Evolutionary conservation across 2,113 vertebrate genomes (phyloP), one percentile per base, ranked within the genome.

Genomic region (Lophius piscatorius): DNA sequence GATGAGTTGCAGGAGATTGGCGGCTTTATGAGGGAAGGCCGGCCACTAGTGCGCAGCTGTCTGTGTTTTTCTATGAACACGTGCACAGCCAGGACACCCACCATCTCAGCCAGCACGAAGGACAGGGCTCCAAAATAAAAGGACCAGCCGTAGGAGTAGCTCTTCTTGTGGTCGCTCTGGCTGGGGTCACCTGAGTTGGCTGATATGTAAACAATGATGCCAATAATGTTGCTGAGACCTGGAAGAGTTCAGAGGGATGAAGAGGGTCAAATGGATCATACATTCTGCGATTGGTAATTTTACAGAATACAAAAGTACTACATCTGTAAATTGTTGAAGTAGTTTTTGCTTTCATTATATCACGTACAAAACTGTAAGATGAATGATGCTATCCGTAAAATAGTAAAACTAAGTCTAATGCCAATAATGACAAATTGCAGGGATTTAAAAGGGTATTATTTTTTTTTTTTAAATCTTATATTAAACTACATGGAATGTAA

Each of bases 191-290:
- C 96, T 0, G 97, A 94, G 14, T 96, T 98, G 55, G 97, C 95
- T 0, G 97, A 98, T 89, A 99, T 99, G 91, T 98, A 99, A 33
- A 99, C 97, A 3, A 99, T 99, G 70, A 99, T 98, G 74, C 97
- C 97, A 0, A 99, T 97, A 60, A 99, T 98, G 93, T 99, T 99
- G 78, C 96, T 98, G 62, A 98, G 91, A 56, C 97, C 97, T 98
- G 70, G 39, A 49, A 9, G 35, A 38, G 54, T 16, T 44, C 0
- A 17, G 16, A 48, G 35, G 26, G 21, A 41, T 2, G 21, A 4
- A 20, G 24, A 50, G 7, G 6, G 12, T 74, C 24, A 74, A 41
- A 26, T 12, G 18, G 6, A n/a, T 16, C 12, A 34, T 11, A 17
- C 11, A 12, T 17, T 9, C 9, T 18, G 14, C 2, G 6, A 12